Base-by-base conservation (phyloP, 2,888 invertebrate species). In the Galerucella pusilla region DNA sequence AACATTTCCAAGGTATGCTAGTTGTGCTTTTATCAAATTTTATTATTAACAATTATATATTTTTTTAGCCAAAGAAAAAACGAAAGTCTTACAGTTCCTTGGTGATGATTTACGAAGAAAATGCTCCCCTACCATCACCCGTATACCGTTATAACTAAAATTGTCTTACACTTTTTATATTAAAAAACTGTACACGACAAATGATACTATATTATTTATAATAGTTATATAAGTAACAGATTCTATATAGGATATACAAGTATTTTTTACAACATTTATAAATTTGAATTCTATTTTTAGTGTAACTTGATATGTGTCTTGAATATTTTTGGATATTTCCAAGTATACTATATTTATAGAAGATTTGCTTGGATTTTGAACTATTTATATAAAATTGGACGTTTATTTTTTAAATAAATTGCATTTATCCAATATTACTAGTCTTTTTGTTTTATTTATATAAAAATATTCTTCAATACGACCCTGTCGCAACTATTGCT, bases 31-130 rank as follows among this genome's bases (percentile, higher is more conserved):
- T 70, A 65, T 75, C 35, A 9, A 42, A 7, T 42, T 42, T 42
- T 42, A 6, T 9, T 42, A 42, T 42, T 71, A 71, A 16, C 67
- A 75, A 71, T 74, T 16, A 73, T 69, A 76, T 79, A 76, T 82
- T 80, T 74, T 87, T 88, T 81, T 82, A 88, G 85, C 85, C 85
- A 75, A 87, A 85, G 82, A 88, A 86, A 78, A 88, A 87, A 80
- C 87, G 86, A 78, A 86, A 86, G 77, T 88, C 90, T 46, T 91
- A 91, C 82, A 90, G 90, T 81, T 91, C 90, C 76, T 84, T 93
- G 78, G 90, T 90, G 76, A 92, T 93, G 90, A 90, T 93, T 69
- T 92, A 92, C 82, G 93, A 94, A 86, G 94, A 93, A 81, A 91
- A 94, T 79, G 92, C 93, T 0, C 93, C 93, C 0, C 83, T 94